phyloP scores from a whole-genome alignment of 1,140 invertebrate genomes.

The Radopholus similis region DNA sequence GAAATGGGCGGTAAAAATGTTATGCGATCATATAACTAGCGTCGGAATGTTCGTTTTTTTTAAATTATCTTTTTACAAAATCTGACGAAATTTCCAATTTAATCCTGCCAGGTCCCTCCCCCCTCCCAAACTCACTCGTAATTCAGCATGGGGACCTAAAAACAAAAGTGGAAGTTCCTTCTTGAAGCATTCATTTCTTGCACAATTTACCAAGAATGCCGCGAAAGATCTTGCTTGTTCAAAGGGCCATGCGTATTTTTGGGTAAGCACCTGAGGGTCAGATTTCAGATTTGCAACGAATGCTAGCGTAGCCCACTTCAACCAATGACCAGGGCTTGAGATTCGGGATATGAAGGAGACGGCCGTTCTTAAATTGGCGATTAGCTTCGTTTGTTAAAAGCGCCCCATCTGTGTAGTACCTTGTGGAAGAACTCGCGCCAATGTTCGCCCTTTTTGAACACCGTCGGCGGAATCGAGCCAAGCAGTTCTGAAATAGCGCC shows the following conservation, averaged over 20 bases:
- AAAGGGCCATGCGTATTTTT: conserved; percentile 88
- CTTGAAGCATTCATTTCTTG: too few relatives aligned
- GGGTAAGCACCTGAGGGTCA: conserved; percentile 71
- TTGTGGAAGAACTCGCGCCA: conserved; percentile 89
- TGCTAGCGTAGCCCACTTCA: conserved; percentile 50
- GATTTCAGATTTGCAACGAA: not conserved
- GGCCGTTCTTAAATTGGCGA: conserved; percentile 64
- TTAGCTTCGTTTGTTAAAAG: not conserved
- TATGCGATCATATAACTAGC: too few relatives aligned
- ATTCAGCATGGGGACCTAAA: conserved; percentile 87
- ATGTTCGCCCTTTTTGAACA: conserved; percentile 84
- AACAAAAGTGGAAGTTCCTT: too few relatives aligned
- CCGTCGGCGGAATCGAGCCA: conserved; percentile 84
- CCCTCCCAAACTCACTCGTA: conserved; percentile 70
- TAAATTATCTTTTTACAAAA: too few relatives aligned
- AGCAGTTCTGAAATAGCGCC: conserved; percentile 70
- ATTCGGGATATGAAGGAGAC: conserved; percentile 82
- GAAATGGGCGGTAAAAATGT: too few relatives aligned
- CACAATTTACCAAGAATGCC: conserved; percentile 84
- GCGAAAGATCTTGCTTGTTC: conserved; percentile 81
- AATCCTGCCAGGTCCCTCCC: too few relatives aligned
- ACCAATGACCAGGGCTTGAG: conserved; percentile 87
- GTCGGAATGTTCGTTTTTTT: not conserved
- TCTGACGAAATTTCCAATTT: too few relatives aligned
- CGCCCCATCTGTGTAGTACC: conserved; percentile 64